Evolutionary conservation across 2,113 vertebrate genomes (phyloP).

Genomic region (Sapajus apella): DNA sequence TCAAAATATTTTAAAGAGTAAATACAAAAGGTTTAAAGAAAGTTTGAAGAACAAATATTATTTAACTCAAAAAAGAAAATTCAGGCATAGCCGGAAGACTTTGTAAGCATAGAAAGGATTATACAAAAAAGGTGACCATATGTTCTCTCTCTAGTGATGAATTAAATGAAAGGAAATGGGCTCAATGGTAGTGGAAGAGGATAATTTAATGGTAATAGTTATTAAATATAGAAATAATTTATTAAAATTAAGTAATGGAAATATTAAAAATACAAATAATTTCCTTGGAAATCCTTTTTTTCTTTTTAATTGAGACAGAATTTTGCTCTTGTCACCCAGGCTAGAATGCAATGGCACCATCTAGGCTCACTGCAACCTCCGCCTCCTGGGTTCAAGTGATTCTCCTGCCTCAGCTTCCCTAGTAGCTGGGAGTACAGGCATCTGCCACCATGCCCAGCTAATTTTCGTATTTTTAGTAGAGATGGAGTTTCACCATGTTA

Average conservation of each 20-base stretch:
- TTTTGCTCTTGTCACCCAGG: too few relatives aligned
- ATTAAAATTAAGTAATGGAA: neutral
- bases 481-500: too few relatives aligned
- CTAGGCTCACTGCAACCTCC: too few relatives aligned
- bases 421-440: too few relatives aligned
- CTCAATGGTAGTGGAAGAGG: neutral
- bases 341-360: too few relatives aligned
- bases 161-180: neutral
- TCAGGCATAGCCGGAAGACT: neutral
- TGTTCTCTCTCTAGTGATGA: neutral
- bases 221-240: constrained; percentile 12
- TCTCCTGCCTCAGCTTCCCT: too few relatives aligned
- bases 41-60: neutral
- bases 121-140: neutral
- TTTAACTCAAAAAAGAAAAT: constrained; percentile 1
- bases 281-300: constrained; percentile 34
- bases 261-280: constrained; percentile 40
- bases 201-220: neutral
- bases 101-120: neutral
- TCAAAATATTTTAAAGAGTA: neutral
- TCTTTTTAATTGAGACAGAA: too few relatives aligned
- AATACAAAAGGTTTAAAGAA: constrained; percentile 6
- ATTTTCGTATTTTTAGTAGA: too few relatives aligned
- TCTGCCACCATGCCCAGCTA: too few relatives aligned
- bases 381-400: too few relatives aligned